Evolutionary conservation across 2,888 invertebrate genomes (phyloP).

Genomic region (Phalera bucephala): DNA sequence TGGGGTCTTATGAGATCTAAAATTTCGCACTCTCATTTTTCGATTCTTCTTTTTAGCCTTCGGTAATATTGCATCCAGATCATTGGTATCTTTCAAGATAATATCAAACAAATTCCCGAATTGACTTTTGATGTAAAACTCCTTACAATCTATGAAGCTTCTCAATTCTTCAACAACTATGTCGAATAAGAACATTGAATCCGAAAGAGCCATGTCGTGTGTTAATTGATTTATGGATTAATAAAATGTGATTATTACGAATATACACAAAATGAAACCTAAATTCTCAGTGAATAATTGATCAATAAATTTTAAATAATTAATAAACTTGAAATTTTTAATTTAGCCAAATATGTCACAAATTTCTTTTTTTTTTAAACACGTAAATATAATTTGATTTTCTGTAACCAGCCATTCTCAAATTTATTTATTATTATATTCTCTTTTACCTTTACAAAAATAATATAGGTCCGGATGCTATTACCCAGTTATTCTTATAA

Average conservation of each 20-base stretch:
- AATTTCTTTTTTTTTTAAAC: conserved; percentile 6
- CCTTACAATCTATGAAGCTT: conserved; percentile 43
- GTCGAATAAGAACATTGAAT: conserved; percentile 69
- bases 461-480: no score
- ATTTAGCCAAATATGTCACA: conserved; percentile 36
- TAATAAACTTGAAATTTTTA: conserved; percentile 46
- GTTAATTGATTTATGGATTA: conserved; percentile 7
- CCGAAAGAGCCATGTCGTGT: conserved; percentile 55
- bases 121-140: conserved; percentile 49
- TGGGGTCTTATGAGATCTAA: conserved; percentile 16
- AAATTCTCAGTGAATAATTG: conserved; percentile 10
- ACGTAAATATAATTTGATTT: not conserved
- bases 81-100: conserved; percentile 47
- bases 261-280: conserved; percentile 15
- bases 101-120: conserved; percentile 62
- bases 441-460: no score
- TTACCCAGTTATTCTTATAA: no score
- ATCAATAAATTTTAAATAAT: conserved; percentile 18
- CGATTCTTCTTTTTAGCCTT: conserved; percentile 23
- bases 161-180: conserved; percentile 53
- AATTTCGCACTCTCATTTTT: conserved; percentile 33
- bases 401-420: no score
- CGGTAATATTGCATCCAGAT: conserved; percentile 14
- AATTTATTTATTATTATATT: no score
- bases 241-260: not conserved